Percentiles rank a stretch among this genome's conserved stretches.
phyloP scores from a whole-genome alignment of 1,140 invertebrate genomes.

The Ditylenchus dipsaci region DNA sequence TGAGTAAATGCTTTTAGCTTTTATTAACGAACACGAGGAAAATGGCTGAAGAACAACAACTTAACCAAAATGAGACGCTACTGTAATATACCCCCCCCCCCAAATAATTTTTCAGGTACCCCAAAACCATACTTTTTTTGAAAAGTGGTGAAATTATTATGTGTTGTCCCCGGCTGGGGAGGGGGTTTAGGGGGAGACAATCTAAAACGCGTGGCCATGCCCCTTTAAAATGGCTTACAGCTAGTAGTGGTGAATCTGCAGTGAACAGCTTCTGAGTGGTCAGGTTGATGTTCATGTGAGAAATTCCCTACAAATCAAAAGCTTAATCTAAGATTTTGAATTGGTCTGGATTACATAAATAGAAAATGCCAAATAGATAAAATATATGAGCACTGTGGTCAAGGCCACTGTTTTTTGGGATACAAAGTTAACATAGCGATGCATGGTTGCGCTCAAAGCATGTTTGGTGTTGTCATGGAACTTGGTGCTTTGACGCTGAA shows the following conservation, averaged over 20 bases:
- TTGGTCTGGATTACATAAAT: conserved; percentile 40
- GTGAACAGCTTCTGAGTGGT: conserved; percentile 54
- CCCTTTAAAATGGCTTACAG: too few species aligned
- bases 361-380: conserved; percentile 46
- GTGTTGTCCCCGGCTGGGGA: too few species aligned
- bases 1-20: too few species aligned
- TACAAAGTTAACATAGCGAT: conserved; percentile 48
- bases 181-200: not conserved
- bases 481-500: conserved; percentile 50
- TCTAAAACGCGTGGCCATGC: too few species aligned
- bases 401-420: conserved; percentile 48
- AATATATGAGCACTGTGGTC: conserved; percentile 43
- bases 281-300: conserved; percentile 53
- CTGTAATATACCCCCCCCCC: too few species aligned
- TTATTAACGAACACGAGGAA: too few species aligned
- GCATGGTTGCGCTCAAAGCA: conserved; percentile 44
- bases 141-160: too few species aligned
- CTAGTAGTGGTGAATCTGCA: conserved; percentile 49
- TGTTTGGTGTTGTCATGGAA: conserved; percentile 56
- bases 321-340: conserved; percentile 12
- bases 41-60: too few species aligned
- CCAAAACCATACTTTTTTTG: too few species aligned
- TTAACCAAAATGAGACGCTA: too few species aligned
- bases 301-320: conserved; percentile 44
- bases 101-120: too few species aligned